Percentiles rank a stretch among this genome's conserved stretches.
Evolutionary conservation across 2,797 vertebrate species (phyloP).

Genomic region (Spheniscus humboldti): DNA sequence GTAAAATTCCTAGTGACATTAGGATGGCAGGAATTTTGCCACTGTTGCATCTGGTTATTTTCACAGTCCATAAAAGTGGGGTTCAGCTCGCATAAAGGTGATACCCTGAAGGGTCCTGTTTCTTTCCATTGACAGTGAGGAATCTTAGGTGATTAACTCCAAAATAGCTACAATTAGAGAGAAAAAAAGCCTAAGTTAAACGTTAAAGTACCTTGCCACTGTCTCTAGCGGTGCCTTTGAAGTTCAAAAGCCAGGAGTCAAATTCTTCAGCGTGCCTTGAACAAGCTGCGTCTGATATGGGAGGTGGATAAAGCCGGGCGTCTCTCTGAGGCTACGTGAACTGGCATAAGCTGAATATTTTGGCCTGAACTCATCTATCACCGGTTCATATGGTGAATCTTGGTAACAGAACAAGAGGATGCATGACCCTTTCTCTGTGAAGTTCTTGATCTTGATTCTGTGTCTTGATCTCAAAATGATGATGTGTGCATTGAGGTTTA

Average conservation of each 20-base stretch:
- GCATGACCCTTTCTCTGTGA: not conserved
- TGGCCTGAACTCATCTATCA: not conserved
- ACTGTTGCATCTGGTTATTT: not conserved
- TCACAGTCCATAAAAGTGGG: not conserved
- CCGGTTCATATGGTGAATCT: not conserved
- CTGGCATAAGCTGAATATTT: not conserved
- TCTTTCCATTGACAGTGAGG: not conserved
- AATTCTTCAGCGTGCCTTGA: not conserved
- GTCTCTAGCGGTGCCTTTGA: conserved; percentile 1
- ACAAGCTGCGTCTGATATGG: not conserved
- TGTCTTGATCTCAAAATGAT: not conserved
- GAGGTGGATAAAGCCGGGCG: not conserved
- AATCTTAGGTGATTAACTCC: not conserved
- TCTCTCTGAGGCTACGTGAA: not conserved
- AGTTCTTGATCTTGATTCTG: not conserved
- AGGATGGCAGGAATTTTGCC: not conserved
- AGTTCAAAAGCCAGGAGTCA: not conserved
- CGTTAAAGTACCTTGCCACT: not conserved
- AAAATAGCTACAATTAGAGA: not conserved
- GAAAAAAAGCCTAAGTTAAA: not conserved
- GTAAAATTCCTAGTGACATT: not conserved
- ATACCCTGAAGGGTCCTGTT: not conserved
- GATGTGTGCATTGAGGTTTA: not conserved
- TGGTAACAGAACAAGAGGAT: not conserved
- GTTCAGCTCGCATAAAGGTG: not conserved